Conservation (phyloP, 1,140 invertebrate species). For the Battus philenor region DNA sequence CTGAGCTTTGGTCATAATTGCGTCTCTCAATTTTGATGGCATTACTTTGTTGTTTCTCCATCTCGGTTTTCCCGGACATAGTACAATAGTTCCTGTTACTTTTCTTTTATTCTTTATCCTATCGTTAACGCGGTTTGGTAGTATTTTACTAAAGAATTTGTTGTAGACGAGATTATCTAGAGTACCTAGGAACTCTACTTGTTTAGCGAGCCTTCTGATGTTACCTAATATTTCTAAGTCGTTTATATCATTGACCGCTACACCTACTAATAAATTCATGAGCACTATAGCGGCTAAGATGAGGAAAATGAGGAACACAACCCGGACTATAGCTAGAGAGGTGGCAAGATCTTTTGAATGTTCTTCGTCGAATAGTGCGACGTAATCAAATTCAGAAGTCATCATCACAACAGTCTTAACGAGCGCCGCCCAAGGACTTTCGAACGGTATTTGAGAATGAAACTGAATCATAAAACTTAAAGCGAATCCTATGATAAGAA, state of each 20-base stretch:
- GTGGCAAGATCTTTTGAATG: slow-evolving; percentile 42
- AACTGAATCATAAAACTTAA: slow-evolving; percentile 76
- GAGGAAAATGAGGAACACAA: slow-evolving; percentile 78
- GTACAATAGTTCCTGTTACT: slow-evolving; percentile 33
- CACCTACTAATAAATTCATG: slow-evolving; percentile 79
- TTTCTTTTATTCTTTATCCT: slow-evolving; percentile 46
- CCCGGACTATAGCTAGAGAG: slow-evolving; percentile 56
- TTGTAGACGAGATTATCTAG: slow-evolving; percentile 62
- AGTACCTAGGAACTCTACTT: slow-evolving; percentile 67
- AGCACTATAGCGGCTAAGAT: slow-evolving; percentile 80
- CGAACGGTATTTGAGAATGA: slow-evolving; percentile 58
- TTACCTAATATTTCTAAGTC: slow-evolving; percentile 76
- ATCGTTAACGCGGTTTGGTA: slow-evolving; percentile 41
- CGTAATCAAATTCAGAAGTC: slow-evolving; percentile 77
- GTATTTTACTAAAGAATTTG: slow-evolving; percentile 40
- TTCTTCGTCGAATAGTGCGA: slow-evolving; percentile 55
- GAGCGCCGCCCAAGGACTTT: slow-evolving; percentile 64
- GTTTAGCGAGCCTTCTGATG: slow-evolving; percentile 61
- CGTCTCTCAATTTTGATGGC: slow-evolving; percentile 44
- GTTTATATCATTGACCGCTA: slow-evolving; percentile 80
- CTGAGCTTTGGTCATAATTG: slow-evolving; percentile 55
- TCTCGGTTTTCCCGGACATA: slow-evolving; percentile 50
- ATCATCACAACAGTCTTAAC: slow-evolving; percentile 78
- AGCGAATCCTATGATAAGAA: slow-evolving; percentile 76
- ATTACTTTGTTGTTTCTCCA: slow-evolving; percentile 47